Percentiles rank a stretch among this genome's conserved stretches.
These are phyloP conservation scores for Stegophylla sp. DNA, from an alignment of 2,888 invertebrate genomes.

Conservation along the genomic window DNA sequence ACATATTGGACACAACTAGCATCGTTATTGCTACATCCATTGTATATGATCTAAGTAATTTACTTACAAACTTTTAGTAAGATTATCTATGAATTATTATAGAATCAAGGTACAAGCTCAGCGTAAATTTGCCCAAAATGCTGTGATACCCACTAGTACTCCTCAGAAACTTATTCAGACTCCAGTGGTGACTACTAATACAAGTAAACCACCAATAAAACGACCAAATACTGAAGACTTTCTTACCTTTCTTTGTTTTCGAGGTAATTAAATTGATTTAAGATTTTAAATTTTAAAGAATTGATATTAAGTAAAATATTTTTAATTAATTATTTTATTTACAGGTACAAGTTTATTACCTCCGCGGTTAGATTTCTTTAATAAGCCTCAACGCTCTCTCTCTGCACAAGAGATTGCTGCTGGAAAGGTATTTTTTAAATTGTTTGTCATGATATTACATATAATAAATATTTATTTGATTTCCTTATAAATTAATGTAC, in stretches of 20 bases:
- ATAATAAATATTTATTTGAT: background rate
- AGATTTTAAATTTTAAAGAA: no score
- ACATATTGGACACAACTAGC: no score
- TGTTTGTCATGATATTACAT: background rate
- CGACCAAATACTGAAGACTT: slow-evolving; percentile 85
- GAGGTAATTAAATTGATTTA: slow-evolving; percentile 68
- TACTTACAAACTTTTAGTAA: background rate
- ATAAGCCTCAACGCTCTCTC: slow-evolving; percentile 60
- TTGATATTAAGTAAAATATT: background rate
- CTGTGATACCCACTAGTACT: slow-evolving; percentile 66
- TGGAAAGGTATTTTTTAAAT: slow-evolving; percentile 47
- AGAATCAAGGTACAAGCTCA: slow-evolving; percentile 85
- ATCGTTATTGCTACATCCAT: no score
- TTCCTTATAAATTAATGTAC: no score
- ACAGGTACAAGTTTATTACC: slow-evolving; percentile 60
- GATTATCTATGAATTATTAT: slow-evolving; percentile 31
- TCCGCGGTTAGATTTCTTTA: slow-evolving; percentile 60
- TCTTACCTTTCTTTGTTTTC: slow-evolving; percentile 81
- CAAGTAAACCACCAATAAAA: slow-evolving; percentile 42
- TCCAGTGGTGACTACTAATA: slow-evolving; percentile 31
- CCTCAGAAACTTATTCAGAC: slow-evolving; percentile 69
- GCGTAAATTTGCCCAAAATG: slow-evolving; percentile 86
- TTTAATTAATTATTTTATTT: slow-evolving; percentile 20
- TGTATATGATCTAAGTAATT: no score
- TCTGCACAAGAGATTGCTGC: slow-evolving; percentile 44